These are phyloP conservation scores for Sinhomidia bicolor DNA, from an alignment of 2,888 invertebrate genomes.

Conservation along the genomic window DNA sequence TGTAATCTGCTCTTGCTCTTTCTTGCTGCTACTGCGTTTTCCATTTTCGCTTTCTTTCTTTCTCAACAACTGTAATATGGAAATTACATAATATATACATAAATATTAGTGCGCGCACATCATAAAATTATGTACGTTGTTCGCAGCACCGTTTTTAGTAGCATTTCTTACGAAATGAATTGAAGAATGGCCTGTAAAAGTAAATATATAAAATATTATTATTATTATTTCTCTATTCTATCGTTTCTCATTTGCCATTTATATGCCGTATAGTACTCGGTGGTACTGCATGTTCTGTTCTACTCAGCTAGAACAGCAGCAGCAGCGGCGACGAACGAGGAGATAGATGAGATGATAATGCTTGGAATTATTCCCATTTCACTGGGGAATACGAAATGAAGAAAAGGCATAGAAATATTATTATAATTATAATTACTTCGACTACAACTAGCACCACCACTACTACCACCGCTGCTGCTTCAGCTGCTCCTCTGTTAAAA, in stretches of 20 bases:
- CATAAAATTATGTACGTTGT: slow-evolving; percentile 59
- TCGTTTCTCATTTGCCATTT: background rate
- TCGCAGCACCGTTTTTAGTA: slow-evolving; percentile 8
- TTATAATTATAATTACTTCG: slow-evolving; percentile 72
- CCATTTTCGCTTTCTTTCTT: slow-evolving; percentile 1
- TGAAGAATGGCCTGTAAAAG: slow-evolving; percentile 17
- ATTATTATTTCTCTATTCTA: too few species aligned
- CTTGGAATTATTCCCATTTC: slow-evolving; percentile 73
- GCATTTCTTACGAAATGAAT: slow-evolving; percentile 35
- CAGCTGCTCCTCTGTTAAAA: slow-evolving; percentile 55
- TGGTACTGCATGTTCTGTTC: background rate
- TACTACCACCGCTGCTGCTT: slow-evolving; percentile 39
- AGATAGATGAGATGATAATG: slow-evolving; percentile 76
- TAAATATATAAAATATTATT: slow-evolving; percentile 28
- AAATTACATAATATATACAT: slow-evolving; percentile 54
- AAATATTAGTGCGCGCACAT: slow-evolving; percentile 31
- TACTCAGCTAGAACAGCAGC: slow-evolving; percentile 41
- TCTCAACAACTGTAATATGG: slow-evolving; percentile 36
- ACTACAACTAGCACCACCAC: slow-evolving; percentile 29
- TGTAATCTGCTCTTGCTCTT: too few species aligned
- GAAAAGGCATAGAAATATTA: slow-evolving; percentile 68
- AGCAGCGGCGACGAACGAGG: slow-evolving; percentile 39
- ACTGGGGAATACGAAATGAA: slow-evolving; percentile 68
- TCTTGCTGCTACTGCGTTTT: too few species aligned
- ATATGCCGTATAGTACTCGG: background rate